Base-by-base conservation (phyloP, 2,888 invertebrate genomes). In the Nebria salina region DNA sequence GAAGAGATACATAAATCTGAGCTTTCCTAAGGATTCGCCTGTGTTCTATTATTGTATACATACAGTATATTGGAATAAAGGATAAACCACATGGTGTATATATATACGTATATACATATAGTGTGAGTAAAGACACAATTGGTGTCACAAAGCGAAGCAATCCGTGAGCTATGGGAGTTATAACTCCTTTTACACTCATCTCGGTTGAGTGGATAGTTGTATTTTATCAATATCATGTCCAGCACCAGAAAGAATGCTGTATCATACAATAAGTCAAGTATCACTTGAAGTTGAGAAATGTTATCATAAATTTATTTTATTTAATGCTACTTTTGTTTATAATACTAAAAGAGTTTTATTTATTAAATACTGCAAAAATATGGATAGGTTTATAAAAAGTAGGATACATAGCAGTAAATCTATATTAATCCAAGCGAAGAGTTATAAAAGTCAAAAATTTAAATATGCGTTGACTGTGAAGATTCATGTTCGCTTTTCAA, bases 1-100 rank as follows among this genome's bases (percentile, higher is more conserved):
- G 25, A 54, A 41, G 42, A 74, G 73, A 73, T 15, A 70, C 34
- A 78, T 78, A 78, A 78, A 78, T 78, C 77, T 64, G 54, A 54
- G 54, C 54, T 13, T 8, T 43, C 1, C 43, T 8, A 6, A 43
- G 43, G 43, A 43, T 43, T 54, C 54, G 8, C 54, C 54, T 54
- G 54, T 54, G 54, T 25, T 25, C 70, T 26, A 65, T 75, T 75
- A 75, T 72, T 54, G 13, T 54, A 72, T 72, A 73, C 73, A 78
- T 54, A 54, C 54, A 54, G 65, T 78, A 73, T 78, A 78, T 78
- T 72, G 78, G 41, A 77, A 73, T 78, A 73, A 72, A 72, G 78
- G 78, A 78, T 78, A 78, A 64, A 78, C 72, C 54, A 13, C 13
- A 54, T 13, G 13, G 54, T 65, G 72, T 20, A 20, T 20, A 20